These are phyloP conservation scores for Gari tellinella DNA, from an alignment of 2,888 invertebrate genomes.

Conservation along the genomic window DNA sequence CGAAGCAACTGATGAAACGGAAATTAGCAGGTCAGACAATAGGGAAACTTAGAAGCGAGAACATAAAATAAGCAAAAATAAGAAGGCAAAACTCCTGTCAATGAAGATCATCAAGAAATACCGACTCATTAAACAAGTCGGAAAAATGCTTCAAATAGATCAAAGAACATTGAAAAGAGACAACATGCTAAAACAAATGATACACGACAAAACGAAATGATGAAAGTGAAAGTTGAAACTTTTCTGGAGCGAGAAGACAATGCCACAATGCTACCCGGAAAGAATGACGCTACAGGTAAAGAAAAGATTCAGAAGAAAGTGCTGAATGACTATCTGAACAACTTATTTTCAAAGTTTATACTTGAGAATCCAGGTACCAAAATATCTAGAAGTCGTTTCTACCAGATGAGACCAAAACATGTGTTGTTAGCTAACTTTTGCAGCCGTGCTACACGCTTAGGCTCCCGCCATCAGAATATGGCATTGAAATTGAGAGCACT, in stretches of 20 bases:
- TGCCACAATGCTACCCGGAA: slow-evolving; percentile 20
- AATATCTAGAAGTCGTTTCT: slow-evolving; percentile 23
- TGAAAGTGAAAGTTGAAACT: neutral
- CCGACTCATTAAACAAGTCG: no score
- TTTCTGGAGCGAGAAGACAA: slow-evolving; percentile 26
- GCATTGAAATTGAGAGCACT: slow-evolving; percentile 28
- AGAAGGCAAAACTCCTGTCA: no score
- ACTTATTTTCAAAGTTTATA: slow-evolving; percentile 24
- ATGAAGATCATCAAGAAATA: no score
- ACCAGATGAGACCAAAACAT: slow-evolving; percentile 15
- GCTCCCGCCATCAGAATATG: slow-evolving; percentile 27
- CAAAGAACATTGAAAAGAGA: neutral
- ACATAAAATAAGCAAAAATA: no score
- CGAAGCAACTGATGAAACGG: no score
- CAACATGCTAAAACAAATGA: neutral
- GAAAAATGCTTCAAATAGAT: neutral
- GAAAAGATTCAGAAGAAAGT: slow-evolving; percentile 17
- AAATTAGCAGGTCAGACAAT: no score
- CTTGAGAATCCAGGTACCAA: slow-evolving; percentile 22
- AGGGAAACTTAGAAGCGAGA: no score
- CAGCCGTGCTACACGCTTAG: slow-evolving; percentile 25
- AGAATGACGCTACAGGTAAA: slow-evolving; percentile 19
- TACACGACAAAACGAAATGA: no score
- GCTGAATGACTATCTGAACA: slow-evolving; percentile 24
- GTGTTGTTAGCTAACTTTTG: slow-evolving; percentile 21